Evolutionary conservation across 2,797 vertebrate species (phyloP).

Genomic region (Acomys russatus): DNA sequence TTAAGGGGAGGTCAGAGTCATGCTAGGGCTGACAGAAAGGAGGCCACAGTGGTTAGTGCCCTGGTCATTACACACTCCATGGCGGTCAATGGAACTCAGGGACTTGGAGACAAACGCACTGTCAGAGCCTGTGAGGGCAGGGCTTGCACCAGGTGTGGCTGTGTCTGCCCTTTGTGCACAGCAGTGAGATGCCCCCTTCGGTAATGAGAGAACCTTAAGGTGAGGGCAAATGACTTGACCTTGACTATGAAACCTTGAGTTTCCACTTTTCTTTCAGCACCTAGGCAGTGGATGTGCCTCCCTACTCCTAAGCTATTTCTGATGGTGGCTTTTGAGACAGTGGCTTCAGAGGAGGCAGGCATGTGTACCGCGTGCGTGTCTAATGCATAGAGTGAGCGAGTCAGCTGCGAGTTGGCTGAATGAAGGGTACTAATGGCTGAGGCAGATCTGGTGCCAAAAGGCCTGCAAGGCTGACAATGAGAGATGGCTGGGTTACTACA

Average conservation of each 20-base stretch:
- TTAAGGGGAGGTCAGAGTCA: neutral
- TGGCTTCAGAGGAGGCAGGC: neutral
- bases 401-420: neutral
- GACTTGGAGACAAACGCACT: neutral
- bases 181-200: neutral
- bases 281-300: neutral
- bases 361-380: neutral
- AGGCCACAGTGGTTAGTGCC: neutral
- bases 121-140: neutral
- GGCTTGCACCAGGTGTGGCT: neutral
- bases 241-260: neutral
- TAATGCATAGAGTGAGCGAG: neutral
- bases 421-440: neutral
- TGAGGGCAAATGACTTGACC: neutral
- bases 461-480: neutral
- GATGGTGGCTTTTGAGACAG: neutral
- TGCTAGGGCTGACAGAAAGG: neutral
- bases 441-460: neutral
- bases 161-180: neutral
- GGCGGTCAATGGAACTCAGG: neutral
- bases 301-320: neutral
- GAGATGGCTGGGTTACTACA: neutral
- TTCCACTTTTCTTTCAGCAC: slow-evolving; percentile 16
- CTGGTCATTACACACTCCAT: neutral
- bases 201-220: neutral